These are phyloP conservation scores for Macquaria australasica DNA, from an alignment of 2,113 vertebrate species.

Conservation along the genomic window DNA sequence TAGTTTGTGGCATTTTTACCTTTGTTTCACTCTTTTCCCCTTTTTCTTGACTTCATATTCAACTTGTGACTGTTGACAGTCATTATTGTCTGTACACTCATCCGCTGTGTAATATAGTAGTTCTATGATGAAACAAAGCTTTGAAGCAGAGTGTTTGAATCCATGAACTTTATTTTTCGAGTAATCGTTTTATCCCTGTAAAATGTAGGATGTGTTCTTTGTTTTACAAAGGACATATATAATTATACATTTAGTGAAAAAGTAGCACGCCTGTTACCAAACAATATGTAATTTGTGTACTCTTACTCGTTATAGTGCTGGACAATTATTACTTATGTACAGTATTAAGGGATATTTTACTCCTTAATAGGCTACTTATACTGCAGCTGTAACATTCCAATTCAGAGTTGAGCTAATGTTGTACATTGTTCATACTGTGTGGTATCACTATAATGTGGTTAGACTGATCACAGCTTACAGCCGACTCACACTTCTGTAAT, in stretches of 20 bases:
- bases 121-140: background rate
- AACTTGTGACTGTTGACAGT: background rate
- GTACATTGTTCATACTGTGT: background rate
- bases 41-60: too few species aligned
- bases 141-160: background rate
- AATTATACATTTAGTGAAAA: too few species aligned
- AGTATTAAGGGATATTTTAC: background rate
- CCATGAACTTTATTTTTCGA: too few species aligned
- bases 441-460: background rate
- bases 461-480: background rate
- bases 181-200: too few species aligned
- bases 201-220: too few species aligned
- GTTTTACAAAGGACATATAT: too few species aligned
- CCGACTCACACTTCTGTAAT: background rate
- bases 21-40: too few species aligned
- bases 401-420: background rate
- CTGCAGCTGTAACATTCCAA: background rate
- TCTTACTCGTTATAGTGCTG: too few species aligned
- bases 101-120: background rate
- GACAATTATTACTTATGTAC: background rate
- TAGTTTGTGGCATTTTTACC: too few species aligned
- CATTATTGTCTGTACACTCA: background rate
- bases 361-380: background rate
- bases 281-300: background rate
- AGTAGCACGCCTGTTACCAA: too few species aligned